Conservation (phyloP, 2,113 vertebrate species). For the Rutilus rutilus region DNA sequence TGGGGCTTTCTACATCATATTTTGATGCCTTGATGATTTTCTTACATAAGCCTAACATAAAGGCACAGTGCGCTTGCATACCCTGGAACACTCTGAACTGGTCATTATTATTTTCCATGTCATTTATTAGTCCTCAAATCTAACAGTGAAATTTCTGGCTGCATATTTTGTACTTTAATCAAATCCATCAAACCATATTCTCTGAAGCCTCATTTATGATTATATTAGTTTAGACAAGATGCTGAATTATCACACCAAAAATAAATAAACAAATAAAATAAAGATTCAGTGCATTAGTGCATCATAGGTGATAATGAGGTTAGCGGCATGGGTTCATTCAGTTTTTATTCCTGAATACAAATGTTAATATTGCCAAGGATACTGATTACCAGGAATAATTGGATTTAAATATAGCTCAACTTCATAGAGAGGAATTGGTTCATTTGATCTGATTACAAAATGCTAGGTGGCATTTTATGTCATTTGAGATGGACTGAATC, state of each 20-base stretch:
- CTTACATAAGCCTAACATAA: neutral
- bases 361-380: neutral
- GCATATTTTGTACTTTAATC: conserved; percentile 21
- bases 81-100: neutral
- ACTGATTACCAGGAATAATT: neutral
- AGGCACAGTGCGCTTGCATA: neutral
- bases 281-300: neutral
- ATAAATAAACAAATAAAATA: neutral
- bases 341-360: neutral
- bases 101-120: conserved; percentile 19
- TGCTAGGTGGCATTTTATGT: neutral
- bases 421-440: neutral
- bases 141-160: neutral
- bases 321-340: neutral
- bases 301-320: neutral
- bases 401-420: conserved; percentile 12
- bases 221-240: neutral
- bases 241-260: neutral
- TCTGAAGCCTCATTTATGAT: neutral
- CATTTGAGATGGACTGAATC: neutral
- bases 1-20: conserved; percentile 35
- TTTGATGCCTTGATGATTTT: conserved; percentile 54
- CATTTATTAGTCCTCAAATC: conserved; percentile 17
- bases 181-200: conserved; percentile 18
- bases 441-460: neutral